Base-by-base conservation (phyloP, 1,140 invertebrate genomes). In the Orius insidiosus region DNA sequence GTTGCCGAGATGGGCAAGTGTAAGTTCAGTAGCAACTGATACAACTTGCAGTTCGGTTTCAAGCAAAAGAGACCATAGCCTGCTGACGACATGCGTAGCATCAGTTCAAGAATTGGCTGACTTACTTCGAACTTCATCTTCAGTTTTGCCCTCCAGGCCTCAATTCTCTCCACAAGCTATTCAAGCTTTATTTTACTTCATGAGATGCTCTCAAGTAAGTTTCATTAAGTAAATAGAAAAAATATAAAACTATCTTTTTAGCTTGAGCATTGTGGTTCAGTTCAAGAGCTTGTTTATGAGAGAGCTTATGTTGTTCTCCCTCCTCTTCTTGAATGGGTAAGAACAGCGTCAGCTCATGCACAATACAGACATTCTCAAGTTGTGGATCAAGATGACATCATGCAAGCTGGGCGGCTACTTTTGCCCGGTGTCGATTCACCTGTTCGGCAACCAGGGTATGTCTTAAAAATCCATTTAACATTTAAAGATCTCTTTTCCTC, bases 351-450 rank as follows among this genome's bases (percentile, higher is more conserved):
- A 0, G 81, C 85, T 0, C 85, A 89, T 59, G 76, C 83, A 0
- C 78, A 85, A 44, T 75, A 88, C 56, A 69, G 87, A n/a, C 77
- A 78, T 43, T 76, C 81, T 0, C 65, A 72, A 5, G 68, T 80
- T 33, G 71, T 88, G 10, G 86, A 90, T 60, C 79, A 80, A 47
- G 84, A 90, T 59, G 86, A 92, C 58, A 76, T 90, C 6, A 74
- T 81, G 69, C 85, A 92, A 63, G 84, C 86, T 0, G 85, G 85
- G 0, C 62, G 87, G 31, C 59, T 92, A 11, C 66, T 92, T 8
- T 64, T 92, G 24, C 86, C 87, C 1, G 84, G 85, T 18, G 83
- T 88, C 0, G 86, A 90, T 60, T 90, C 85, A 62, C 85, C 86
- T 8, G 74, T 85, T 1, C 62, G 85, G 48, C 70, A 77, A 6